Base-by-base conservation (phyloP, 2,888 invertebrate genomes). In the Scrobipalpa costella region DNA sequence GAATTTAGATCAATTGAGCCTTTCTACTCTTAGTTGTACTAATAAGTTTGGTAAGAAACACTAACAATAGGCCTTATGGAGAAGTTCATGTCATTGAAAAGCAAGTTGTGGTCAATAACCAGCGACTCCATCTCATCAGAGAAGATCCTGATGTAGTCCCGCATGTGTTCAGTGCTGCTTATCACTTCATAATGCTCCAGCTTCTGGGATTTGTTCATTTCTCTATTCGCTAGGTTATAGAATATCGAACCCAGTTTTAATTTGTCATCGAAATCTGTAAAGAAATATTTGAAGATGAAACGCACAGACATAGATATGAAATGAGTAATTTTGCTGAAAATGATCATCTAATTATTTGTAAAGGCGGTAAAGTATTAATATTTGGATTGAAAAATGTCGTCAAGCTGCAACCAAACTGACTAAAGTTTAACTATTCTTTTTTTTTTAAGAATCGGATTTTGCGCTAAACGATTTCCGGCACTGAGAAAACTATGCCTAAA, bases 51-150 rank as follows among this genome's bases (percentile, higher is more conserved):
- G 3, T 2, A 13, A 11, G 13, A 6, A 38, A 38, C 65, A 85
- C 88, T 85, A 70, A 94, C 94, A 73, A 86, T 79, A 15, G 94
- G 94, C 21, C 80, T 76, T 63, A 94, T 84, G n/a, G 83, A 76
- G 73, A 94, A 94, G 71, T 90, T 83, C n/a, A 74, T 79, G 68
- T 86, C 78, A 67, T 86, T 81, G 66, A 83, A 89, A 36, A 73
- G 75, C 33, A 91, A 72, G 5, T 82, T 71, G 69, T 89, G 87
- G 63, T 90, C 91, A 5, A 85, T 85, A 7, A 89, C 85, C 2
- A 91, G 77, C 8, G 87, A 77, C 62, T 89, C 86, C 68, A 91
- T 80, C 73, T 91, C 90, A 65, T 91, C 90, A 61, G 70, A 83
- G 69, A 90, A 90, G 73, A 91, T 90, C 64, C 91, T 81, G 1